Percentiles rank a stretch among this genome's conserved stretches.
These are phyloP conservation scores for Drosophila lacteicornis DNA, from an alignment of 1,140 invertebrate genomes.

Conservation along the genomic window DNA sequence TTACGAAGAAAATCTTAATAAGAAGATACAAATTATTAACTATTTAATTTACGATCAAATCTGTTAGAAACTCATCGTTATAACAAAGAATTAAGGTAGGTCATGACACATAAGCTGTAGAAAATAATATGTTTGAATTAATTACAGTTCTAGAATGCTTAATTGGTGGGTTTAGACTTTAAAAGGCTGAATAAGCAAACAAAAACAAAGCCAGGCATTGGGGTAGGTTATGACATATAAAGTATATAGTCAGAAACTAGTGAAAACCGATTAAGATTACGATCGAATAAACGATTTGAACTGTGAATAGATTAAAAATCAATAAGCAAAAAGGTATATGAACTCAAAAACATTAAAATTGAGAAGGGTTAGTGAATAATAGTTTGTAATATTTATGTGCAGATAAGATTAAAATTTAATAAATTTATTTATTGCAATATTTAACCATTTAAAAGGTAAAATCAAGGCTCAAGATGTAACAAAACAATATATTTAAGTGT, in stretches of 20 bases:
- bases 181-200: background rate
- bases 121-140: background rate
- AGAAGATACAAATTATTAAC: too few species aligned
- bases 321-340: background rate
- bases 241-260: background rate
- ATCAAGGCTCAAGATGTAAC: too few species aligned
- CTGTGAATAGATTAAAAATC: background rate
- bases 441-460: background rate
- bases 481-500: background rate
- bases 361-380: too few species aligned
- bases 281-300: background rate
- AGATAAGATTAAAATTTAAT: background rate
- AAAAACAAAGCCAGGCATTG: background rate
- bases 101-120: slow-evolving; percentile 4
- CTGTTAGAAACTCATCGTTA: background rate
- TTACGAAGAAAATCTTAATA: background rate
- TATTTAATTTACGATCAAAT: background rate
- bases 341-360: background rate
- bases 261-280: background rate
- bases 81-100: slow-evolving; percentile 4
- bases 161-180: background rate
- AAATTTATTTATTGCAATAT: too few species aligned
- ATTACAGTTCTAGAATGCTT: slow-evolving; percentile 7
- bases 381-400: too few species aligned
- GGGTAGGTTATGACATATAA: slow-evolving; percentile 11